Conservation (phyloP, 2,888 invertebrate genomes). For the Ceramica pisi region DNA sequence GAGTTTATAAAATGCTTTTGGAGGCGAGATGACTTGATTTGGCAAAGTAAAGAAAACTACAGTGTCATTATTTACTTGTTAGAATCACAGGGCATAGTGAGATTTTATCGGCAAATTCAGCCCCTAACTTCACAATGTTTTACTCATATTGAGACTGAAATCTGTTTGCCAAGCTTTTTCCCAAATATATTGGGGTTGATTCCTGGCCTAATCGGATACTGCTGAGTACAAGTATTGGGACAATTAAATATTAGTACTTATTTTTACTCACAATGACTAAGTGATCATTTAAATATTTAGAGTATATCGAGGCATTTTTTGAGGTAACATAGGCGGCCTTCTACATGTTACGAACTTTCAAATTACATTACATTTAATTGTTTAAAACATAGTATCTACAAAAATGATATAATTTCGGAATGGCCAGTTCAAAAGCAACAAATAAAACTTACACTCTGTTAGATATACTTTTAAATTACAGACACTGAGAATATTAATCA, state of each 20-base stretch:
- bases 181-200: no score
- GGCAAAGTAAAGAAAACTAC: neutral
- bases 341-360: neutral
- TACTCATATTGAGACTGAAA: neutral
- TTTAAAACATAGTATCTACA: neutral
- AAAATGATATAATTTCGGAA: neutral
- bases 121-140: neutral
- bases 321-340: neutral
- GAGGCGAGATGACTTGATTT: neutral
- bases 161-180: no score
- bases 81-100: conserved; percentile 3
- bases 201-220: no score
- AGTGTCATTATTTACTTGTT: neutral
- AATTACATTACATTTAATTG: neutral
- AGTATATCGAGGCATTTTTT: neutral
- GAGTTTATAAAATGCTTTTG: neutral
- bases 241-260: no score
- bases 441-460: conserved; percentile 10
- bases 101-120: conserved; percentile 2
- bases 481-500: conserved; percentile 14
- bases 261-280: no score
- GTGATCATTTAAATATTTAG: neutral
- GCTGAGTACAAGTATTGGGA: no score
- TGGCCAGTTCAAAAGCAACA: conserved; percentile 29
- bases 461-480: conserved; percentile 26